Base-by-base conservation (phyloP, 2,113 vertebrate genomes). In the Melanerpes formicivorus region DNA sequence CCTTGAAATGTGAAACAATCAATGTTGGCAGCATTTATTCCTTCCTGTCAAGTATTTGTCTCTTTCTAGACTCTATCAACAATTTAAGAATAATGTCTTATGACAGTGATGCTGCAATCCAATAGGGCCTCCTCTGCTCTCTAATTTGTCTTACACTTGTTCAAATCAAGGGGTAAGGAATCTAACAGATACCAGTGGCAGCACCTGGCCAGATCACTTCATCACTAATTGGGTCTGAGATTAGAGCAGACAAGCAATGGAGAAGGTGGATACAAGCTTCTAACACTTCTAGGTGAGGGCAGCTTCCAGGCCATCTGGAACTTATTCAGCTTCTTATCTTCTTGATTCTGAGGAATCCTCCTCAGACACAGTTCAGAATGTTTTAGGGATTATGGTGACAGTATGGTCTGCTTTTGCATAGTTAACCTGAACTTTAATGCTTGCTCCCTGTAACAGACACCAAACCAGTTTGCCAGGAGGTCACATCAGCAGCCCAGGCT, bases 1-100 rank as follows among this genome's bases (percentile, higher is more conserved):
- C 91, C 91, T 96, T 95, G 95, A 95, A 96, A 95, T 74, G 37
- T 92, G 91, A 97, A 91, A 73, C 77, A 93, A 94, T 95, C 72
- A 70, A 90, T 88, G 87, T 74, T 95, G 95, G 75, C 93, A 95
- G 85, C 86, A 82, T 69, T 94, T 93, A 88, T 91, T 90, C 66
- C 55, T 80, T 81, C 64, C 91, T 90, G 93, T 90, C 92, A 95
- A 87, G 67, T 82, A 88, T 81, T 88, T 93, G 93, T 84, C 59
- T 82, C 75, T 84, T 96, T 94, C 66, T 93, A 70, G 60, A 71
- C 48, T 86, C 73, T 42, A 76, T 87, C 87, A 96, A 82, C 66
- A 74, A 72, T 73, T 94, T 94, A 94, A 94, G 76, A 95, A 69
- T 93, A 96, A 96, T 92, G 46, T 70, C 71, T 95, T 93, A 71